Percentiles rank a stretch among this genome's conserved stretches.
These are phyloP conservation scores for Lepus americanus DNA, from an alignment of 2,113 vertebrate species.

Conservation along the genomic window DNA sequence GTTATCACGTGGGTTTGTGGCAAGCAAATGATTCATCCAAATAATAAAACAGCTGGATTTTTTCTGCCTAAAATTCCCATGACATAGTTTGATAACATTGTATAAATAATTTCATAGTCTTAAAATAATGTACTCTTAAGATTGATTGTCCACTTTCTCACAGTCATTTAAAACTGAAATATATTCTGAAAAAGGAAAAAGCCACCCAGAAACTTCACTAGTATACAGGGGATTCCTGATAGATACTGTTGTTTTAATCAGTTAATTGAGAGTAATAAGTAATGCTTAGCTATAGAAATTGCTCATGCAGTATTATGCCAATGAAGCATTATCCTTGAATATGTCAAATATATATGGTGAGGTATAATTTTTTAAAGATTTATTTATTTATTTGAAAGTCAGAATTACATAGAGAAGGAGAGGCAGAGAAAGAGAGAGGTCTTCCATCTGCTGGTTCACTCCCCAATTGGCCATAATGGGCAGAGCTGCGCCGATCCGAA, in stretches of 20 bases:
- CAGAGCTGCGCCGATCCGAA: too few species aligned
- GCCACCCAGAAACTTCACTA: constrained; percentile 55
- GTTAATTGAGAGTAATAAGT: constrained; percentile 70
- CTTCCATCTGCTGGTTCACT: too few species aligned
- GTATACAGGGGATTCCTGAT: constrained; percentile 65
- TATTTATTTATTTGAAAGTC: too few species aligned
- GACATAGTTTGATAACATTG: constrained; percentile 15
- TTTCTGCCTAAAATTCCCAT: background rate
- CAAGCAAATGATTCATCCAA: background rate
- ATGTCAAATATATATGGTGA: constrained; percentile 62
- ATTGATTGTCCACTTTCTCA: constrained; percentile 36
- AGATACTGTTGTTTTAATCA: constrained; percentile 75
- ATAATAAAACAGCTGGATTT: constrained; percentile 23
- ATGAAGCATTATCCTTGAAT: constrained; percentile 40
- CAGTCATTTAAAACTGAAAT: constrained; percentile 43
- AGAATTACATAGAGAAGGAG: too few species aligned
- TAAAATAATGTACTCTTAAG: constrained; percentile 48
- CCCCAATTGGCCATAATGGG: too few species aligned
- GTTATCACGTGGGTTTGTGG: background rate
- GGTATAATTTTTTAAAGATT: too few species aligned
- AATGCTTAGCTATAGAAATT: constrained; percentile 69
- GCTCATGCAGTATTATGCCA: constrained; percentile 1
- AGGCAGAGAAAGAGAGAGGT: too few species aligned
- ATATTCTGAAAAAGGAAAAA: constrained; percentile 24
- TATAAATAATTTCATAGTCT: constrained; percentile 36